These are phyloP conservation scores for Actinopyga echinites DNA, from an alignment of 53 echinoderm and acorn worm genomes.

Conservation along the genomic window DNA sequence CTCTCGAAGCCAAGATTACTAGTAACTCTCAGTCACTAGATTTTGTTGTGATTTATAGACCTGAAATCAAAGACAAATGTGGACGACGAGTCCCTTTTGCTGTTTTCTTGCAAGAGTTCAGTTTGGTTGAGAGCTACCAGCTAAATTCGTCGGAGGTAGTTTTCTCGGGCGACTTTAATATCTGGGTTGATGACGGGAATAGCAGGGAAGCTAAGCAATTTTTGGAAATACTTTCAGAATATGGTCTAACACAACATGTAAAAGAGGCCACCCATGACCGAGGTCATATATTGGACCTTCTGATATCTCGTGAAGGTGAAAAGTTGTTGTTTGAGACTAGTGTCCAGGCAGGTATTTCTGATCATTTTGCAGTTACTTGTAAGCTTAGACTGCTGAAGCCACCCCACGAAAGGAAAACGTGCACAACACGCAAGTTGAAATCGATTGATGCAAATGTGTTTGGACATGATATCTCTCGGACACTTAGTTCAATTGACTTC, in stretches of 20 bases:
- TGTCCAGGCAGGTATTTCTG: neutral
- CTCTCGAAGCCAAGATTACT: too few relatives aligned
- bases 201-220: neutral
- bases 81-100: too few relatives aligned
- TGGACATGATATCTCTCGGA: neutral
- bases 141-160: too few relatives aligned
- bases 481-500: neutral
- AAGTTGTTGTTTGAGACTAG: neutral
- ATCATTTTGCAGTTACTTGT: neutral
- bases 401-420: neutral
- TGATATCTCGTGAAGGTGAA: too few relatives aligned
- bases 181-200: neutral
- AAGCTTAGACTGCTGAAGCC: neutral
- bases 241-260: neutral
- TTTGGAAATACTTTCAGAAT: neutral
- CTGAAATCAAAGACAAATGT: too few relatives aligned
- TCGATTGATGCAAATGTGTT: neutral
- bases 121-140: too few relatives aligned
- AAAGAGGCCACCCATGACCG: neutral
- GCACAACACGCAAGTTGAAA: neutral
- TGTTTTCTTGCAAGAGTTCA: too few relatives aligned
- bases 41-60: too few relatives aligned
- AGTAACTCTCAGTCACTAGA: too few relatives aligned
- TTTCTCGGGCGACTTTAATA: neutral
- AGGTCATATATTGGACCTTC: neutral